Percentiles rank a stretch among this genome's conserved stretches.
Evolutionary conservation across 2,797 vertebrate genomes (phyloP).

Genomic region (Anniella stebbinsi): DNA sequence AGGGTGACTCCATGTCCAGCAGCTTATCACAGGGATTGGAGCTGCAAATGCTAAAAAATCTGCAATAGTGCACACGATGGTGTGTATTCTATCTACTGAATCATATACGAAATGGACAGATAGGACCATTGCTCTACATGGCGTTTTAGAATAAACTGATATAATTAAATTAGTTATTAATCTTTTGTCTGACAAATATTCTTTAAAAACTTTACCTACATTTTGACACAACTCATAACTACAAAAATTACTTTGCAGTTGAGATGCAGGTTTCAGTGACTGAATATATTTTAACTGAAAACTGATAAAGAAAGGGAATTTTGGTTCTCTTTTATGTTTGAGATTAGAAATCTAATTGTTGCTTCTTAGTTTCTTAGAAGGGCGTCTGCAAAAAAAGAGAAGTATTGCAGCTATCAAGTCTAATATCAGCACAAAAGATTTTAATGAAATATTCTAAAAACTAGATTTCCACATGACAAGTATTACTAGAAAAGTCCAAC

Average conservation of each 20-base stretch:
- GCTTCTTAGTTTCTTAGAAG: neutral
- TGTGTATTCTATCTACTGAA: neutral
- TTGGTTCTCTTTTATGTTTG: neutral
- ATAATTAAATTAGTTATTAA: neutral
- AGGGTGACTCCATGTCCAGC: neutral
- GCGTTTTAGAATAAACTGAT: neutral
- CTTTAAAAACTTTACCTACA: neutral
- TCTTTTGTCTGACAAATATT: neutral
- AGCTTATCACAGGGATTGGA: neutral
- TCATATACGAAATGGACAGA: neutral
- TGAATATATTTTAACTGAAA: neutral
- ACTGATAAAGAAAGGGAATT: neutral
- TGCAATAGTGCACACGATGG: neutral
- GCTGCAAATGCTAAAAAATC: neutral
- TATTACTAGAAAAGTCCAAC: neutral
- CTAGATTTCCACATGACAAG: neutral
- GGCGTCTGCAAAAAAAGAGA: neutral
- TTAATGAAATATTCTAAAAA: neutral
- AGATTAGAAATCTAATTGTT: neutral
- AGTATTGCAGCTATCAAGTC: neutral
- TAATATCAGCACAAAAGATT: neutral
- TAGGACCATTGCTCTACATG: neutral
- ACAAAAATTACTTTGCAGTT: neutral
- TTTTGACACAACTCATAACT: neutral
- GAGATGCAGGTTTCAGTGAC: neutral